phyloP scores from a whole-genome alignment of 2,888 invertebrate species.

The Encarsia formosa region DNA sequence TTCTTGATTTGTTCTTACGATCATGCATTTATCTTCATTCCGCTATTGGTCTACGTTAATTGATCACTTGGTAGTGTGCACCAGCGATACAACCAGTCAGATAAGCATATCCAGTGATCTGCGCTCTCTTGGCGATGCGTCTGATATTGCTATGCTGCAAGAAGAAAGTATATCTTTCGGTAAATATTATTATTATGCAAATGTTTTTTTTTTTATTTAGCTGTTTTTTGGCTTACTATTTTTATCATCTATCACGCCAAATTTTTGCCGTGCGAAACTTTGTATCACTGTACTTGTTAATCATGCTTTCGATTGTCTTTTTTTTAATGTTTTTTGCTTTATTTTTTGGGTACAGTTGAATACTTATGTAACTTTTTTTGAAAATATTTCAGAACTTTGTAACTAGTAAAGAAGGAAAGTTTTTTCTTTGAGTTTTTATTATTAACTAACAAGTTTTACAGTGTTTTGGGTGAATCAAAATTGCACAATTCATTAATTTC shows the following conservation, averaged over 20 bases:
- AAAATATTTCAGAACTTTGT: too few relatives aligned
- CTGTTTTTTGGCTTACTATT: constrained; percentile 19
- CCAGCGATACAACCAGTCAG: constrained; percentile 51
- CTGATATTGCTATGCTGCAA: constrained; percentile 49
- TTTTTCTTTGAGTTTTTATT: too few relatives aligned
- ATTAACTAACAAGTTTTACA: too few relatives aligned
- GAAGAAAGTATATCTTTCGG: constrained; percentile 49
- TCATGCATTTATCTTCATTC: constrained; percentile 44
- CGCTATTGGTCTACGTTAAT: constrained; percentile 31
- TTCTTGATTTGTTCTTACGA: constrained; percentile 41
- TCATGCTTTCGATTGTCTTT: constrained; percentile 16
- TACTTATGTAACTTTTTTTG: too few relatives aligned
- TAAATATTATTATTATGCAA: constrained; percentile 40
- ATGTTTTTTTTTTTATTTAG: constrained; percentile 25
- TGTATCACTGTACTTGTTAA: constrained; percentile 14
- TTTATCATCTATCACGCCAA: constrained; percentile 26
- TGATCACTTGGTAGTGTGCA: constrained; percentile 46
- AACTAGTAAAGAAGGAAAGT: too few relatives aligned
- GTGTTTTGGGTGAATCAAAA: too few relatives aligned
- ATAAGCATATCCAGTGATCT: constrained; percentile 52
- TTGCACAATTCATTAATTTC: too few relatives aligned
- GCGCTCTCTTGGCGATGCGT: constrained; percentile 48
- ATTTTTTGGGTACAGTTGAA: constrained; percentile 13
- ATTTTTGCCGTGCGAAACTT: constrained; percentile 14
- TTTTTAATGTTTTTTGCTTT: constrained; percentile 1